Percentiles rank a stretch among this genome's conserved stretches.
Evolutionary conservation across 2,797 vertebrate genomes (phyloP).

Genomic region (Lepidocolaptes lacrymiger): DNA sequence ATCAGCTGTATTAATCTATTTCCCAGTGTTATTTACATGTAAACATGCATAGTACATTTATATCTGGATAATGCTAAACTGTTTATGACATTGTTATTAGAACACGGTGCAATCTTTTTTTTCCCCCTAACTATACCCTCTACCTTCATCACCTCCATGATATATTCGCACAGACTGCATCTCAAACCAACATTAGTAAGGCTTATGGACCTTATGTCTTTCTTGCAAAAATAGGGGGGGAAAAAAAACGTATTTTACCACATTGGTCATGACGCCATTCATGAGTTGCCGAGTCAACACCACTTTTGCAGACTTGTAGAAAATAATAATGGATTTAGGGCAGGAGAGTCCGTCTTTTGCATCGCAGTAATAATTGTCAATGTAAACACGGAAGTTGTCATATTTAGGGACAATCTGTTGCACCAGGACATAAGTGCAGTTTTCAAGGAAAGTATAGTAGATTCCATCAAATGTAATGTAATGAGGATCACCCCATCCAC

Average conservation of each 20-base stretch:
- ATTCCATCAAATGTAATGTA: slow-evolving; percentile 82
- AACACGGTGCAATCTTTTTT: neutral
- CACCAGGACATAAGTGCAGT: slow-evolving; percentile 81
- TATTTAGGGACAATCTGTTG: slow-evolving; percentile 77
- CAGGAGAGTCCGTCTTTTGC: slow-evolving; percentile 74
- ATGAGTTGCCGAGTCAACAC: slow-evolving; percentile 64
- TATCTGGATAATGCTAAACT: neutral
- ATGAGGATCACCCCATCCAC: slow-evolving; percentile 83
- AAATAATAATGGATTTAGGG: slow-evolving; percentile 75
- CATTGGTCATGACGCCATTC: slow-evolving; percentile 63
- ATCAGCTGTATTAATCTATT: neutral
- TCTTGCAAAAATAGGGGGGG: neutral
- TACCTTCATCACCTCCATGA: neutral
- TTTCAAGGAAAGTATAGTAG: slow-evolving; percentile 82
- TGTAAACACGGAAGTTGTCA: slow-evolving; percentile 76
- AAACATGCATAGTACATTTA: neutral
- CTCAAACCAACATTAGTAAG: neutral
- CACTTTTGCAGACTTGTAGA: slow-evolving; percentile 71
- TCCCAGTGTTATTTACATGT: neutral
- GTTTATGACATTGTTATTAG: neutral
- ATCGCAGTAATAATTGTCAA: slow-evolving; percentile 78
- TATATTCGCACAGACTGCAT: neutral
- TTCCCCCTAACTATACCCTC: fast-evolving
- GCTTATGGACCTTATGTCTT: neutral
- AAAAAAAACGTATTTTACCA: slow-evolving; percentile 65